Percentiles rank a stretch among this genome's conserved stretches.
These are phyloP conservation scores for Presbytis comata DNA, from an alignment of 2,797 vertebrate genomes.

Conservation along the genomic window DNA sequence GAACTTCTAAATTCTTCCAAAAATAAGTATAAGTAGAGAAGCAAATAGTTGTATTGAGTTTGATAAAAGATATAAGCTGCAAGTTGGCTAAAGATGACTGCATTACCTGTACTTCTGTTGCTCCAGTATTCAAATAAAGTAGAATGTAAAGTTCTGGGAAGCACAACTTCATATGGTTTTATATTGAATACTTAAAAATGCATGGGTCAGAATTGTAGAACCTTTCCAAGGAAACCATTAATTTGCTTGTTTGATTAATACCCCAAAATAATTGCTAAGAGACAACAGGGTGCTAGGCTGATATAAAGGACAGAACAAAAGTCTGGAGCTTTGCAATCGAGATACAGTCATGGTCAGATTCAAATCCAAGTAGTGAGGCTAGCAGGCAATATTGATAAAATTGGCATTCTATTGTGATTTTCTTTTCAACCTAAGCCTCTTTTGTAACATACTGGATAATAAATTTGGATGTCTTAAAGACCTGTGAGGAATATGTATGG, in stretches of 20 bases:
- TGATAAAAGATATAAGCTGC: neutral
- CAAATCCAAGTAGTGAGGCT: neutral
- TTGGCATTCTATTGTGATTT: neutral
- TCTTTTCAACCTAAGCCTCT: neutral
- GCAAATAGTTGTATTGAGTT: neutral
- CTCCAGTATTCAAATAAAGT: neutral
- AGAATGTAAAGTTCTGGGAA: neutral
- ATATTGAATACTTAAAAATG: constrained; percentile 15
- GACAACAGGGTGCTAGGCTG: neutral
- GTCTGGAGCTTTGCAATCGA: neutral
- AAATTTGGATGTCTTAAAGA: neutral
- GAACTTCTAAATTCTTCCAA: constrained; percentile 12
- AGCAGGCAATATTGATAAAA: neutral
- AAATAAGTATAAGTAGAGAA: constrained; percentile 35
- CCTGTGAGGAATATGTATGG: neutral
- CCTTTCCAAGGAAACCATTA: neutral
- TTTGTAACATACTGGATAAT: neutral
- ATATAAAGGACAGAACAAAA: neutral
- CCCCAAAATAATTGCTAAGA: neutral
- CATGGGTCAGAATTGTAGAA: neutral
- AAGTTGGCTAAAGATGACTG: neutral
- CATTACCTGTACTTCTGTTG: neutral
- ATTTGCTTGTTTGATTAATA: neutral
- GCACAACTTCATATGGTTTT: neutral
- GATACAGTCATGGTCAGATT: neutral